These are phyloP conservation scores for Stercorarius parasiticus DNA, from an alignment of 2,113 vertebrate genomes.

Conservation along the genomic window DNA sequence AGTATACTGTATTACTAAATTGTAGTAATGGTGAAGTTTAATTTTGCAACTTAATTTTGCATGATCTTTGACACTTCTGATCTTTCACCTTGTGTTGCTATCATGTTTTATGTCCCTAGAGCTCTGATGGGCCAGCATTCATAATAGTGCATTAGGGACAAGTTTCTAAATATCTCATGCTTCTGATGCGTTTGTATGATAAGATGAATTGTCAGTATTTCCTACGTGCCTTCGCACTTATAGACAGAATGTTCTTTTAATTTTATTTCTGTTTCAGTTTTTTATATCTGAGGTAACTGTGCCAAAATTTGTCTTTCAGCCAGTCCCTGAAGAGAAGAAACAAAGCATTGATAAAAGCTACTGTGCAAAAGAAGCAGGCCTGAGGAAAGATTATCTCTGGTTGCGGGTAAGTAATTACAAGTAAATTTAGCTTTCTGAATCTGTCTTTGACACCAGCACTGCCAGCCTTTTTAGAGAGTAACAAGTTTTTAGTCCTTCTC, in stretches of 20 bases:
- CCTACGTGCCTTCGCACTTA: background rate
- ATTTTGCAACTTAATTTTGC: background rate
- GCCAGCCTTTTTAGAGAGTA: background rate
- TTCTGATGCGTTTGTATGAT: background rate
- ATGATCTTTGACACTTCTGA: background rate
- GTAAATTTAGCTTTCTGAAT: background rate
- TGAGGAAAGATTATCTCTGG: background rate
- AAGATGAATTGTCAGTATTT: background rate
- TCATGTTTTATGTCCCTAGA: background rate
- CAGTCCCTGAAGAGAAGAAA: background rate
- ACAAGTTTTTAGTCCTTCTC: background rate
- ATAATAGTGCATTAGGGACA: background rate
- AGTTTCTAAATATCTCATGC: background rate
- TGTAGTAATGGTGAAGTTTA: background rate
- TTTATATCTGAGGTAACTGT: background rate
- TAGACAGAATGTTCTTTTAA: background rate
- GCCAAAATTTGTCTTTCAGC: slow-evolving; percentile 5
- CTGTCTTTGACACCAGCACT: background rate
- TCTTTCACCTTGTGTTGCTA: background rate
- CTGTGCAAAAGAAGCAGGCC: background rate
- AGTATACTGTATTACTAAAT: background rate
- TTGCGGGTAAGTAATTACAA: background rate
- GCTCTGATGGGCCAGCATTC: background rate
- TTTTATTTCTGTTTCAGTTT: background rate
- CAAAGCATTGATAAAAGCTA: background rate